phyloP scores from a whole-genome alignment of 2,113 vertebrate species.

The Zosterops hypoxanthus region DNA sequence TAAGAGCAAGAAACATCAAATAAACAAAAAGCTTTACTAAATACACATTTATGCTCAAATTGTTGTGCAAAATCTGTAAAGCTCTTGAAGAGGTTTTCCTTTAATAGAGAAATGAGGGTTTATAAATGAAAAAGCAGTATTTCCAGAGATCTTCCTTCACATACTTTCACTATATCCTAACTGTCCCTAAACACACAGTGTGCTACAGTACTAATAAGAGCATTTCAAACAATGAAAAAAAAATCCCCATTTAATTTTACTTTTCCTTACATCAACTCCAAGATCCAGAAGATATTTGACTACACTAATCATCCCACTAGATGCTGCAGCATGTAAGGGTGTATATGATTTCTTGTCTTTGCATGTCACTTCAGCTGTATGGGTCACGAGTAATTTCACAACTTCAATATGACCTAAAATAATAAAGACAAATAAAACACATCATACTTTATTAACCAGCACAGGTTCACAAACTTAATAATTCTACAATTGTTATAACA shows the following conservation, averaged over 20 bases:
- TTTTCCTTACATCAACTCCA: slow-evolving; percentile 91
- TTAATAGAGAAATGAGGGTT: background rate
- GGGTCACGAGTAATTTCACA: slow-evolving; percentile 91
- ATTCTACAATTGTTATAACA: background rate
- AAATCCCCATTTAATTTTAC: background rate
- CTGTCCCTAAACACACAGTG: background rate
- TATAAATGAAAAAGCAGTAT: background rate
- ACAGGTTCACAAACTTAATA: background rate
- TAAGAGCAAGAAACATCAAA: background rate
- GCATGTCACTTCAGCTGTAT: slow-evolving; percentile 94
- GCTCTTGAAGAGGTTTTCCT: background rate
- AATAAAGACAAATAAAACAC: slow-evolving; percentile 25
- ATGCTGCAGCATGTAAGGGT: slow-evolving; percentile 93
- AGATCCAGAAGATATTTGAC: slow-evolving; percentile 96
- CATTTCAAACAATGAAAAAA: background rate
- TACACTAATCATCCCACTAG: slow-evolving; percentile 95
- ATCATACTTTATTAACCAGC: background rate
- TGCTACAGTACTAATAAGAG: background rate
- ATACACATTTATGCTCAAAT: background rate
- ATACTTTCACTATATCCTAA: background rate
- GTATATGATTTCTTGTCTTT: slow-evolving; percentile 98
- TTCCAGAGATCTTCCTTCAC: background rate
- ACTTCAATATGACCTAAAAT: slow-evolving; percentile 94
- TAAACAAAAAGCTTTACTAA: background rate
- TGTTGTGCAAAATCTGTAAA: background rate